Conservation (phyloP, 1,140 invertebrate genomes). For the Cydia fagiglandana region DNA sequence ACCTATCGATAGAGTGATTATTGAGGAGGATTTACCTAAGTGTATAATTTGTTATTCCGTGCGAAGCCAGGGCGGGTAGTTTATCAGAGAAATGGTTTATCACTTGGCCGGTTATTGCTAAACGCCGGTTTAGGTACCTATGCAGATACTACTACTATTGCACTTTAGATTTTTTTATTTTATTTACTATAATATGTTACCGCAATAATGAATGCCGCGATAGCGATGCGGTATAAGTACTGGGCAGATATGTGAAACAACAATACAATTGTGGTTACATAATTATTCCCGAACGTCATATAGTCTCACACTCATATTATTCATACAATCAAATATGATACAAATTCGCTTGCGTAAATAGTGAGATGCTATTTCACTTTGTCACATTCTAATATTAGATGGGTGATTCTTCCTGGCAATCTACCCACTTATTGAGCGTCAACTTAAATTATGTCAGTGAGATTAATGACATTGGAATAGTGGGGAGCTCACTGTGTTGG, state of each 20-base stretch:
- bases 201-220: not conserved
- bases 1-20: too few relatives aligned
- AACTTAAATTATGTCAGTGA: not conserved
- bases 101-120: not conserved
- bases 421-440: slow-evolving; percentile 4
- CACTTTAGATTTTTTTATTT: too few relatives aligned
- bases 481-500: not conserved
- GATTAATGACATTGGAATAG: slow-evolving; percentile 15
- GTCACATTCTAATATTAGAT: slow-evolving; percentile 35
- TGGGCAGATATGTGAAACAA: not conserved
- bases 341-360: slow-evolving; percentile 32
- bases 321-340: slow-evolving; percentile 10
- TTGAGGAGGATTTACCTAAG: too few relatives aligned
- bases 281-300: slow-evolving; percentile 4
- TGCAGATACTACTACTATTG: too few relatives aligned
- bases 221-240: slow-evolving; percentile 2
- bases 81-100: too few relatives aligned
- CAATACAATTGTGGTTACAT: not conserved
- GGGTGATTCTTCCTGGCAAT: slow-evolving; percentile 14
- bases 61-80: too few relatives aligned
- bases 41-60: too few relatives aligned
- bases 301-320: not conserved
- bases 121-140: not conserved
- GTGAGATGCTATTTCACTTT: slow-evolving; percentile 28
- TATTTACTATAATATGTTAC: not conserved